Evolutionary conservation across 2,888 invertebrate genomes (phyloP).

Genomic region (Polyploca ridens): DNA sequence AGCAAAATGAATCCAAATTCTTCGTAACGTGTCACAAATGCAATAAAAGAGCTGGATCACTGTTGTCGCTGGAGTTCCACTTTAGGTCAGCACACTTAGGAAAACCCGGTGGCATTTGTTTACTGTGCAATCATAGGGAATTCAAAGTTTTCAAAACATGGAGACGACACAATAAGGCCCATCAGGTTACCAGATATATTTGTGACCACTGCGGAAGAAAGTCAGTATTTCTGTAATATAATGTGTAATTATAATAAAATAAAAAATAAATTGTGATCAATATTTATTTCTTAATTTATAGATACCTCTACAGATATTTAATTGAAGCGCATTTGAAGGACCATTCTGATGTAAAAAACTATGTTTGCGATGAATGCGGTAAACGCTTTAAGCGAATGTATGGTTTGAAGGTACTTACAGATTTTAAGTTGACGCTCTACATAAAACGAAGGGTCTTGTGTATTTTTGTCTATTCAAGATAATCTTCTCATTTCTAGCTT

Average conservation of each 20-base stretch:
- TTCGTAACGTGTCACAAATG: conserved; percentile 52
- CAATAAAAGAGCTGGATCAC: conserved; percentile 24
- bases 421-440: background rate
- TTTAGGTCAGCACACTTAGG: conserved; percentile 59
- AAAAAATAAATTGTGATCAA: background rate
- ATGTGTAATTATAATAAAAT: background rate
- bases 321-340: conserved; percentile 48
- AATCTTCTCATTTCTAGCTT: conserved; percentile 27
- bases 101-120: conserved; percentile 54
- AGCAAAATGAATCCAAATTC: conserved; percentile 22
- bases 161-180: conserved; percentile 49
- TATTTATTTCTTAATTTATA: background rate
- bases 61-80: conserved; percentile 54
- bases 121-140: conserved; percentile 41
- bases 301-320: background rate
- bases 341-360: conserved; percentile 41
- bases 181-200: conserved; percentile 38
- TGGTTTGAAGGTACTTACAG: conserved; percentile 52
- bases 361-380: conserved; percentile 61
- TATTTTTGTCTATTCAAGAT: background rate
- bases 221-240: conserved; percentile 41
- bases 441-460: no score
- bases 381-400: conserved; percentile 44
- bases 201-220: conserved; percentile 58
- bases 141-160: conserved; percentile 41